phyloP scores from a whole-genome alignment of 2,888 invertebrate genomes.

The Napeogenes inachia region DNA sequence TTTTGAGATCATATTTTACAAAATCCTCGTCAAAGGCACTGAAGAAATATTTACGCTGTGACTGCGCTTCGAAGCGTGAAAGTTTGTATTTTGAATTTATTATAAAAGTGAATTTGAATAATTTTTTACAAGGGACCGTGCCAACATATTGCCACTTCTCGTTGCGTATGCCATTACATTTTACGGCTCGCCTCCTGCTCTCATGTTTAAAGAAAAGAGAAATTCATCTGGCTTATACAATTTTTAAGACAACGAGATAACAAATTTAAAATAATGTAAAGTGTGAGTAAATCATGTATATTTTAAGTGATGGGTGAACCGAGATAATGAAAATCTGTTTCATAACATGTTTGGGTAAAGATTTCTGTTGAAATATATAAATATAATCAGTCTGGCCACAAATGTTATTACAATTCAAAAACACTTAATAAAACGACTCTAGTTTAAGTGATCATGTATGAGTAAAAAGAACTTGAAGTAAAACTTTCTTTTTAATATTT shows the following conservation, averaged over 20 bases:
- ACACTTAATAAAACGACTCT: no score
- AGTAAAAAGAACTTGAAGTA: no score
- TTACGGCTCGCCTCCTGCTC: constrained; percentile 18
- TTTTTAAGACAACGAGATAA: not conserved
- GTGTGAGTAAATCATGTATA: not conserved
- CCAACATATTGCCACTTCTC: constrained; percentile 26
- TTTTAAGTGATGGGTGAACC: not conserved
- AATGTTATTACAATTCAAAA: no score
- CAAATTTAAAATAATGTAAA: constrained; percentile 3
- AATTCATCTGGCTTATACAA: constrained; percentile 6
- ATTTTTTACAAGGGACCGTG: constrained; percentile 25
- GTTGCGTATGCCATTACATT: constrained; percentile 26
- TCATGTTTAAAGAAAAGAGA: constrained; percentile 1
- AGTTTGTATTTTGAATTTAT: constrained; percentile 30
- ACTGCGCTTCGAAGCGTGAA: constrained; percentile 19
- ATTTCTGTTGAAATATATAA: no score
- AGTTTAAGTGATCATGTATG: no score
- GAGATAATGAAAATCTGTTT: not conserved
- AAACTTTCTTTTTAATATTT: no score
- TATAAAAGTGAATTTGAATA: constrained; percentile 30
- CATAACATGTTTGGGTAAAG: not conserved
- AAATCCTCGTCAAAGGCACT: constrained; percentile 14
- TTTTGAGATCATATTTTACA: constrained; percentile 5
- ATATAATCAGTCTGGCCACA: no score
- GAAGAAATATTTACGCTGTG: constrained; percentile 19